phyloP scores from a whole-genome alignment of 2,113 vertebrate genomes.

The Microcebus jonahi region DNA sequence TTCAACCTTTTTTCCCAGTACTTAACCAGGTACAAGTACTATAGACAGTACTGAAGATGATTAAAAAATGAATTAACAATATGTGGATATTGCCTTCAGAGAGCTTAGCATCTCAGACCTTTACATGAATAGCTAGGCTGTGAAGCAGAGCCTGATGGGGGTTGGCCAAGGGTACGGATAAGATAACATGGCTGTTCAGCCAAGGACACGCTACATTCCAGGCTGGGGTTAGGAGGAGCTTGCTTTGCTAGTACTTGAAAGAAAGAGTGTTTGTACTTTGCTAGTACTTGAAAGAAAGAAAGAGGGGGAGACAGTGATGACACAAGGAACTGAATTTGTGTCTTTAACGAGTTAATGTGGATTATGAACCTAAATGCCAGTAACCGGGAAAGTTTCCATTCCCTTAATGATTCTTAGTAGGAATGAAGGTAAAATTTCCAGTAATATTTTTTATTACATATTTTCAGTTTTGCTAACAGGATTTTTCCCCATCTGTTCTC shows the following conservation, averaged over 20 bases:
- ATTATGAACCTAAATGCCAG: background rate
- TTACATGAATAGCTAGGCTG: background rate
- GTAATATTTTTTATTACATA: background rate
- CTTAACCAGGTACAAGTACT: background rate
- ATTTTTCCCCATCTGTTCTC: slow-evolving; percentile 20
- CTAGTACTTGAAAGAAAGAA: background rate
- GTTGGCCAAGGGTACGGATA: rapidly evolving
- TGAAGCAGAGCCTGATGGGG: background rate
- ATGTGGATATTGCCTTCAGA: background rate
- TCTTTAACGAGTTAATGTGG: background rate
- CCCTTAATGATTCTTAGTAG: background rate
- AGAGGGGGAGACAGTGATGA: background rate
- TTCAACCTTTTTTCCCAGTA: background rate
- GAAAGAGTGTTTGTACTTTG: too few relatives aligned
- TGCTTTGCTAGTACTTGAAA: rapidly evolving
- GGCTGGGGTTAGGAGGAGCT: background rate
- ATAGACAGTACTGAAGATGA: background rate
- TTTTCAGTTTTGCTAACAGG: background rate
- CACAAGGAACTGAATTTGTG: background rate
- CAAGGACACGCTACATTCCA: background rate
- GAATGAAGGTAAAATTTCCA: background rate
- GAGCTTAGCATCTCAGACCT: background rate
- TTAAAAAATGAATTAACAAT: background rate
- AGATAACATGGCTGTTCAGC: background rate
- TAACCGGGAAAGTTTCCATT: background rate